Conservation (phyloP, 2,113 vertebrate species). For the Furnarius figulus region DNA sequence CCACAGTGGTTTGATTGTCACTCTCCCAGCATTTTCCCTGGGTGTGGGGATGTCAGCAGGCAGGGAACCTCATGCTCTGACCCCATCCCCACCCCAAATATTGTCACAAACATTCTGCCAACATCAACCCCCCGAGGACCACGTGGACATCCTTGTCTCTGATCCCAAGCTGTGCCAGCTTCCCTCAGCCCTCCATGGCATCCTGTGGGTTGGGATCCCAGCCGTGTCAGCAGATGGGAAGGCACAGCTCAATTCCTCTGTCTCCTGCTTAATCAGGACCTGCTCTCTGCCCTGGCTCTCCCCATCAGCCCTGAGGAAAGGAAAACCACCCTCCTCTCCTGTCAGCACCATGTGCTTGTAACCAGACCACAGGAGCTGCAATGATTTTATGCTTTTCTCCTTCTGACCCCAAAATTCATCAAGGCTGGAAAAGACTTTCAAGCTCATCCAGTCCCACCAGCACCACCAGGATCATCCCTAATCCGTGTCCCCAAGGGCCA, state of each 20-base stretch:
- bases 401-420: not conserved
- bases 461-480: not conserved
- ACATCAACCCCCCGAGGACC: not conserved
- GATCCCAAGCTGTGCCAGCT: not conserved
- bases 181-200: not conserved
- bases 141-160: not conserved
- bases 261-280: not conserved
- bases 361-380: not conserved
- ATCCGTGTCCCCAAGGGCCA: not conserved
- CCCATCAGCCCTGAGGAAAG: not conserved
- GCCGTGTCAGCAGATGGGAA: not conserved
- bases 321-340: not conserved
- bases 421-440: not conserved
- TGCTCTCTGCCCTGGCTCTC: not conserved
- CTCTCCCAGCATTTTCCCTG: not conserved
- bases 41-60: not conserved
- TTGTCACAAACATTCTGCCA: not conserved
- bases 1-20: not conserved
- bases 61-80: not conserved
- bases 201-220: not conserved
- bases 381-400: not conserved
- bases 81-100: fast-evolving
- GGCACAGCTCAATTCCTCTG: not conserved
- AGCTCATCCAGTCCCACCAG: not conserved
- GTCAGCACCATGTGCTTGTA: not conserved